phyloP scores from a whole-genome alignment of 2,888 invertebrate species.

The Macaria notata region DNA sequence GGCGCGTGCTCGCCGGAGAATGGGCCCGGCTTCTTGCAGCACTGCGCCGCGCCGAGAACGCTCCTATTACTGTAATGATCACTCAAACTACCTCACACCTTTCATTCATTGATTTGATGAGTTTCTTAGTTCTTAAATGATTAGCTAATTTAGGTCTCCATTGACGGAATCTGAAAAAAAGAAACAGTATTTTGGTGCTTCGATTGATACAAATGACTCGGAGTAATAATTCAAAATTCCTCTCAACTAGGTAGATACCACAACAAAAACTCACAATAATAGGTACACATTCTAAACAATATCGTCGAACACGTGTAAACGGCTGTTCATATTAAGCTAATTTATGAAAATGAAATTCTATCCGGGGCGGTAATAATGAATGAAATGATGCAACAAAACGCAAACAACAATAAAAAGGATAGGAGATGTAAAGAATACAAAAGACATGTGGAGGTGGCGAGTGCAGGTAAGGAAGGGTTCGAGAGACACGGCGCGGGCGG shows the following conservation, averaged over 20 bases:
- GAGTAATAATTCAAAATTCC: too few species aligned
- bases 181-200: too few species aligned
- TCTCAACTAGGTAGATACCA: too few species aligned
- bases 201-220: too few species aligned
- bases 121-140: neutral
- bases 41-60: conserved; percentile 40
- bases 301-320: conserved; percentile 9
- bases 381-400: conserved; percentile 42
- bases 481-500: conserved; percentile 54
- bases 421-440: conserved; percentile 14
- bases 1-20: conserved; percentile 79
- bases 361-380: conserved; percentile 29
- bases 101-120: conserved; percentile 5
- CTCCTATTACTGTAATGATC: conserved; percentile 42
- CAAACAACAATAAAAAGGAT: conserved; percentile 41
- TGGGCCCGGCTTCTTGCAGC: conserved; percentile 56
- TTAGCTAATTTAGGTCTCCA: too few species aligned
- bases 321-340: conserved; percentile 14
- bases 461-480: conserved; percentile 72
- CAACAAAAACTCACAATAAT: too few species aligned
- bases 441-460: conserved; percentile 41
- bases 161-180: too few species aligned
- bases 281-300: conserved; percentile 6
- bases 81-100: conserved; percentile 20
- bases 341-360: conserved; percentile 21